These are phyloP conservation scores for Eremobia ochroleuca DNA, from an alignment of 2,888 invertebrate genomes.

Conservation along the genomic window DNA sequence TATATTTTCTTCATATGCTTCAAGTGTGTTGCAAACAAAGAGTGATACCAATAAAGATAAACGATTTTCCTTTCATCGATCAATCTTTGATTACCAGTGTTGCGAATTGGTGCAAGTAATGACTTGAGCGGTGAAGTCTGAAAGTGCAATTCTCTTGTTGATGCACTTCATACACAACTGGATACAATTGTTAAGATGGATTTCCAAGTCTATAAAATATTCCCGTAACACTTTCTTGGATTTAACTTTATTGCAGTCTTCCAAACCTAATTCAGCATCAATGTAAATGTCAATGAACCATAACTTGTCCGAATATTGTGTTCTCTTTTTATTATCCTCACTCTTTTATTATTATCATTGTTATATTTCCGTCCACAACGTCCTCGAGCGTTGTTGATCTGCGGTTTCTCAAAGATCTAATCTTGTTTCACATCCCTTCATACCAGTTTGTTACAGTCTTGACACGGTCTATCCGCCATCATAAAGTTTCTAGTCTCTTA, in stretches of 20 bases:
- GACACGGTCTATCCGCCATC: conserved; percentile 41
- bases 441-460: conserved; percentile 56
- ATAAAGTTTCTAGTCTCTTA: conserved; percentile 54
- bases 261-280: background rate
- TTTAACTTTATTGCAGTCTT: background rate
- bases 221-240: background rate
- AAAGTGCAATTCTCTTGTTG: conserved; percentile 12
- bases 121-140: conserved; percentile 19
- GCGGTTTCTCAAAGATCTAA: conserved; percentile 48
- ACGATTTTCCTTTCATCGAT: conserved; percentile 59
- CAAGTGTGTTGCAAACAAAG: conserved; percentile 42
- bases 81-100: conserved; percentile 42
- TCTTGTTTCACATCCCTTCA: conserved; percentile 61
- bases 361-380: conserved; percentile 41
- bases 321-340: conserved; percentile 7
- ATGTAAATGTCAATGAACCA: conserved; percentile 10
- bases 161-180: background rate
- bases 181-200: background rate
- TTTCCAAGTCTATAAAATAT: conserved; percentile 15
- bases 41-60: conserved; percentile 56
- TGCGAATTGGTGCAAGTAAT: conserved; percentile 41
- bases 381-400: conserved; percentile 36
- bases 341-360: too few relatives aligned
- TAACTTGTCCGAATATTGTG: background rate
- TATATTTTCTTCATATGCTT: conserved; percentile 53